Evolutionary conservation across 2,888 invertebrate genomes (phyloP), one percentile per base, ranked within the genome.

Genomic region (Stenoptilia bipunctidactyla): DNA sequence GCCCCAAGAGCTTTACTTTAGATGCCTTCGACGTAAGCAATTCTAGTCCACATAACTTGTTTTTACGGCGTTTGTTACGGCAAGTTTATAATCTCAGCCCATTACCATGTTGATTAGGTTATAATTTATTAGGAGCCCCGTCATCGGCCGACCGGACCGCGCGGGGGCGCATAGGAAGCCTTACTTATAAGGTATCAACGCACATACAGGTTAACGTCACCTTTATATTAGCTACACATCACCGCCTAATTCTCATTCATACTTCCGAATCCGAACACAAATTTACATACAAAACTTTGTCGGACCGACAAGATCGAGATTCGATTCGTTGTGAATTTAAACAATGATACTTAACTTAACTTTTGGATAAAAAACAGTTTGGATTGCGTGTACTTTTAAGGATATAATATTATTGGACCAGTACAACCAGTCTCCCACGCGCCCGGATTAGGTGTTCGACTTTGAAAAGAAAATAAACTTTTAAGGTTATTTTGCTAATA

Each of bases 151-250:
- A 4, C 6, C 9, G 48, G 45, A 36, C 45, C 40, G 46, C 56
- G 82, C 71, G 82, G 82, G 80, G 82, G 83, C 80, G 82, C 75
- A 56, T 74, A 76, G 77, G 77, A 76, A 75, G 72, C 67, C 63
- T 53, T 58, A 61, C 80, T 59, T 79, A 76, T 76, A 82, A 58
- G 82, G 82, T 50, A 54, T 51, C 53, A 55, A 53, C 55, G 61
- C 56, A 54, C 54, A 56, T 58, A 56, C 60, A 51, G 46, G 54
- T 56, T 61, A 61, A 56, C 80, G 79, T 83, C 82, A 82, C 69
- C 80, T 65, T 66, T 58, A 57, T 66, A 64, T 66, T 66, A 66
- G 63, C 64, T 60, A 57, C 56, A 55, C 58, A 13, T 6, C 6
- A 14, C 14, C n/a, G 13, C 33, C 10, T n/a, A 13, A 33, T 33